Evolutionary conservation across 2,888 invertebrate genomes (phyloP).

Genomic region (Euspilapteryx auroguttella): DNA sequence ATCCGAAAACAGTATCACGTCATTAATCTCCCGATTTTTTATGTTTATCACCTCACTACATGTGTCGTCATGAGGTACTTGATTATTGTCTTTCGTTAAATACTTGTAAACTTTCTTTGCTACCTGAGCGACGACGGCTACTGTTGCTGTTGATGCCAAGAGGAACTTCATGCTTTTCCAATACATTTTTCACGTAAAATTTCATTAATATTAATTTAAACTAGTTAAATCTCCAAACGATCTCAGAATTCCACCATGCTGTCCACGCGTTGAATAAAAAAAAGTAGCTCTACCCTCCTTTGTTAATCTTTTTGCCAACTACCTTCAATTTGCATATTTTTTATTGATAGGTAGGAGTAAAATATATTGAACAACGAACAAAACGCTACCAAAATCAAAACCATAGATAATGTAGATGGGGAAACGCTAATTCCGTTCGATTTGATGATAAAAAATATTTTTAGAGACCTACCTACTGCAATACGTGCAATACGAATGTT

Average conservation of each 20-base stretch:
- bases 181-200: slow-evolving; percentile 24
- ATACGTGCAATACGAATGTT: too few relatives aligned
- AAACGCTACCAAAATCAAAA: too few relatives aligned
- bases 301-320: too few relatives aligned
- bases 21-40: slow-evolving; percentile 46
- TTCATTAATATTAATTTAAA: slow-evolving; percentile 11
- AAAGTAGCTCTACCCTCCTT: neutral
- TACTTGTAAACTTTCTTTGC: slow-evolving; percentile 37
- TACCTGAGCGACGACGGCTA: slow-evolving; percentile 38
- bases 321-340: too few relatives aligned
- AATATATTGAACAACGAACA: too few relatives aligned
- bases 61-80: slow-evolving; percentile 20
- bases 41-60: slow-evolving; percentile 25
- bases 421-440: too few relatives aligned
- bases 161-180: slow-evolving; percentile 45
- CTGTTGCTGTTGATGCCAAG: slow-evolving; percentile 41
- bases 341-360: too few relatives aligned
- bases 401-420: too few relatives aligned
- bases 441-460: too few relatives aligned
- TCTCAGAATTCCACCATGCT: slow-evolving; percentile 34
- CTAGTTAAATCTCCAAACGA: slow-evolving; percentile 7
- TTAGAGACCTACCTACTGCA: too few relatives aligned
- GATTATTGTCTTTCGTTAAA: slow-evolving; percentile 14
- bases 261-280: slow-evolving; percentile 20
- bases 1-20: slow-evolving; percentile 50